These are phyloP conservation scores for Leptinotarsa undecemlineata DNA, from an alignment of 1,140 invertebrate species.

Conservation along the genomic window DNA sequence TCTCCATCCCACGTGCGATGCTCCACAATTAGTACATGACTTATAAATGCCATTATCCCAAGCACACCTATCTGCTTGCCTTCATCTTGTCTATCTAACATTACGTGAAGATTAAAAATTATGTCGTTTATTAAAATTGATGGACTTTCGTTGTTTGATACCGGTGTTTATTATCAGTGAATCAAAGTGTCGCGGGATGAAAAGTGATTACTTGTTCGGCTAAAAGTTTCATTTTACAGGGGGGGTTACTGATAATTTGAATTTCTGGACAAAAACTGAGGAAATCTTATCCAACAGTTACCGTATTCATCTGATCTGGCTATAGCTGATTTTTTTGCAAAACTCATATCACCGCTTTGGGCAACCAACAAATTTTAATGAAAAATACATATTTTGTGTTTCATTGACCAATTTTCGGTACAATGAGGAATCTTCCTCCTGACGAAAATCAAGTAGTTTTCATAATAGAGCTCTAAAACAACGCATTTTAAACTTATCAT, in stretches of 20 bases:
- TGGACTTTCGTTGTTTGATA: conserved; percentile 7
- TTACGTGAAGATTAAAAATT: conserved; percentile 23
- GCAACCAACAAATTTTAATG: no score
- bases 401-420: no score
- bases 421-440: no score
- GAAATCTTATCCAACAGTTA: no score
- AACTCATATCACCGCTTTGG: background rate
- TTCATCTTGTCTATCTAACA: conserved; percentile 23
- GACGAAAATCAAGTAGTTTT: no score
- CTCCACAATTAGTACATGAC: conserved; percentile 20
- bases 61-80: conserved; percentile 21
- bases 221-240: background rate
- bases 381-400: no score
- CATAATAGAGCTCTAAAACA: no score
- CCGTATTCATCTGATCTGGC: no score
- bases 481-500: no score
- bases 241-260: no score
- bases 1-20: conserved; percentile 19
- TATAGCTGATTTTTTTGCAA: background rate
- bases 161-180: conserved; percentile 9
- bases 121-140: conserved; percentile 19
- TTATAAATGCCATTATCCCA: conserved; percentile 23
- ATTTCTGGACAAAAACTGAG: no score
- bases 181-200: background rate
- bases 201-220: background rate